phyloP scores from a whole-genome alignment of 2,797 vertebrate species.

The Gobionotothen gibberifrons region DNA sequence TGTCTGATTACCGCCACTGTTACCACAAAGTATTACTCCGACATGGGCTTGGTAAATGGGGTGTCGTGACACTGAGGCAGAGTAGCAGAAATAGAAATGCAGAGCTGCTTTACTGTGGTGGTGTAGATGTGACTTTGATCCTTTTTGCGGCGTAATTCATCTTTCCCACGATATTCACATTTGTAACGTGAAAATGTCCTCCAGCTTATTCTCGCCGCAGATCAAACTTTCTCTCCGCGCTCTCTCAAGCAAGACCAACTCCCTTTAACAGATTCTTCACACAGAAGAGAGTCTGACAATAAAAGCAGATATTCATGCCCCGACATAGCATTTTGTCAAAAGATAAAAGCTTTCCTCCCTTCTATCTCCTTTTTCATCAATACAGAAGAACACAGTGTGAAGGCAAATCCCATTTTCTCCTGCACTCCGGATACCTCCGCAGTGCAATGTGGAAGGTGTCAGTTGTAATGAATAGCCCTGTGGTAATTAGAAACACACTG shows the following conservation, averaged over 20 bases:
- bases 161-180: constrained; percentile 51
- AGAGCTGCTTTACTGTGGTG: constrained; percentile 18
- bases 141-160: constrained; percentile 54
- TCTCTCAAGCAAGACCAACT: constrained; percentile 67
- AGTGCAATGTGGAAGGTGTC: constrained; percentile 73
- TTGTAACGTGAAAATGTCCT: constrained; percentile 46
- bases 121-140: constrained; percentile 44
- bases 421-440: constrained; percentile 61
- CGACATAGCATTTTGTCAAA: constrained; percentile 68
- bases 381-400: constrained; percentile 74
- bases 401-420: constrained; percentile 76
- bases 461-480: constrained; percentile 82
- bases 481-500: constrained; percentile 82
- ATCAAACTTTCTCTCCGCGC: constrained; percentile 65
- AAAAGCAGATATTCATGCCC: constrained; percentile 75
- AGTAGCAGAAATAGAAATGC: constrained; percentile 40
- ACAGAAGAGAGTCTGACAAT: constrained; percentile 68
- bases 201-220: constrained; percentile 61
- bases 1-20: constrained; percentile 56
- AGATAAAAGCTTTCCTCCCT: constrained; percentile 74
- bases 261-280: constrained; percentile 69
- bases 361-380: constrained; percentile 76
- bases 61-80: constrained; percentile 23
- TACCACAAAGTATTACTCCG: constrained; percentile 24
- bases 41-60: constrained; percentile 4